Evolutionary conservation across 2,113 vertebrate genomes (phyloP), one percentile per base, ranked within the genome.

Genomic region (Gracilinanus agilis): DNA sequence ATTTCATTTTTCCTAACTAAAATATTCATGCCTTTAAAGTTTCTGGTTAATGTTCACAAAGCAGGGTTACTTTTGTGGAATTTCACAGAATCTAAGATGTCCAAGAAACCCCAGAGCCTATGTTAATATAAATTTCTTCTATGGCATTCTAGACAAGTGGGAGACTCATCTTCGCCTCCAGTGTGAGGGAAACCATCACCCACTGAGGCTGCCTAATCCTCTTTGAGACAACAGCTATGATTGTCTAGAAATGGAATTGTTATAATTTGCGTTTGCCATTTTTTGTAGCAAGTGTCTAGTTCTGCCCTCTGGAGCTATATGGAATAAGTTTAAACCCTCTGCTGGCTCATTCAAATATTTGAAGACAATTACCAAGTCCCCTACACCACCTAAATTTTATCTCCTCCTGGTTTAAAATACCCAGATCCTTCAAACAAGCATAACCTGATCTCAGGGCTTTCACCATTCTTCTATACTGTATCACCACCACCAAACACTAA

Each of bases 1-100:
- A 90, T 55, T 91, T 90, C 56, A 95, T 94, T 67, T 94, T 58
- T 89, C 90, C 91, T 95, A 89, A 93, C 91, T 16, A 94, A 93
- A 96, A 96, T 19, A 49, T 8, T 58, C 58, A 1, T 3, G 90
- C 92, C 92, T 92, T 94, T 88, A 56, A 91, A 89, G 29, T 54
- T 55, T 75, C 88, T 54, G 4, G 23, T 44, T 61, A 29, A 29
- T 44, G 54, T n/a, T 54, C 40, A 92, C 53, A 55, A 75, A 29
- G 24, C 53, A 23, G n/a, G n/a, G 67, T 40, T 53, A 83, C 44
- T 55, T 94, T 92, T 93, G 24, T 23, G 34, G n/a, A 83, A 40
- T 40, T 83, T 83, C n/a, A 83, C 67, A 83, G n/a, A 40, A 40
- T 40, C 16, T 83, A 5, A 6, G 34, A 40, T 34, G n/a, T 40